These are phyloP conservation scores for Formica exsecta DNA, from an alignment of 1,140 invertebrate species.

Conservation along the genomic window DNA sequence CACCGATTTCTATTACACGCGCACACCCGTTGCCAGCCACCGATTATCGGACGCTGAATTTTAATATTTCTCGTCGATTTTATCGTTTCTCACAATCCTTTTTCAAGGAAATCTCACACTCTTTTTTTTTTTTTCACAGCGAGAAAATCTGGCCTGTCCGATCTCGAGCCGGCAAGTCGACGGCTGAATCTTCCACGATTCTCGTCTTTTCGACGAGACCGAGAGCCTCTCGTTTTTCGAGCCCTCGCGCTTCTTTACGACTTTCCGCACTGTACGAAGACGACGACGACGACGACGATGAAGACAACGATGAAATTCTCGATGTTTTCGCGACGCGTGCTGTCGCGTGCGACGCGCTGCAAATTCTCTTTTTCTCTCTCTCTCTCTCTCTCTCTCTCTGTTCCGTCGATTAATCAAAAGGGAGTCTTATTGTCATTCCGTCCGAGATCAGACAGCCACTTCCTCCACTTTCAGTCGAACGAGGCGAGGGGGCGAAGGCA, in stretches of 20 bases:
- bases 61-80: neutral
- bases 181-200: conserved; percentile 35
- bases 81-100: neutral
- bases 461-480: conserved; percentile 32
- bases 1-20: conserved; percentile 28
- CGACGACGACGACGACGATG: neutral
- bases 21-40: conserved; percentile 22
- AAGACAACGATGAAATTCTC: conserved; percentile 8
- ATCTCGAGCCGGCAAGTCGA: conserved; percentile 5
- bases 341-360: conserved; percentile 64
- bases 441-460: conserved; percentile 58
- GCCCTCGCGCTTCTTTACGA: neutral
- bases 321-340: conserved; percentile 57
- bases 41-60: neutral
- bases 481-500: neutral
- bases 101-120: conserved; percentile 11
- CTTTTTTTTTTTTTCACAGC: neutral
- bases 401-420: conserved; percentile 57
- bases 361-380: conserved; percentile 36
- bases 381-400: neutral
- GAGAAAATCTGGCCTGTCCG: conserved; percentile 1
- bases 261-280: neutral
- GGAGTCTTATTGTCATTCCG: conserved; percentile 59
- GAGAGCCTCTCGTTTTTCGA: neutral
- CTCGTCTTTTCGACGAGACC: neutral